phyloP scores from a whole-genome alignment of 2,797 vertebrate genomes.

The Aselliscus stoliczkanus region DNA sequence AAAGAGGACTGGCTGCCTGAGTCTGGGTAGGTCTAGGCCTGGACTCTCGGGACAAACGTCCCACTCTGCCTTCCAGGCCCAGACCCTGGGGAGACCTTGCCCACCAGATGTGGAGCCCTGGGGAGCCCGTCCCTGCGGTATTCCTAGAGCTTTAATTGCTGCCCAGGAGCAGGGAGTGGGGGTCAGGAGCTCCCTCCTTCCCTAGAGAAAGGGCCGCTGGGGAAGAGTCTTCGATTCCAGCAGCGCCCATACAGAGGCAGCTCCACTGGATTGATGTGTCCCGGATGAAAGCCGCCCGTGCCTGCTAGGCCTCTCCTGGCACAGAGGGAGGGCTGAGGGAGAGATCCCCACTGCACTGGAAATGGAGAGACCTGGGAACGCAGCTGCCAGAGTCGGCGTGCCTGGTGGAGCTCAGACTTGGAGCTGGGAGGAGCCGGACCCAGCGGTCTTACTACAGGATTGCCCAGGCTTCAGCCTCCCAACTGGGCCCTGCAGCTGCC shows the following conservation, averaged over 20 bases:
- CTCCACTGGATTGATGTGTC: neutral
- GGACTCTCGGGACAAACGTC: neutral
- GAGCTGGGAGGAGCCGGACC: neutral
- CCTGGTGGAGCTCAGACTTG: neutral
- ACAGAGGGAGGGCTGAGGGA: neutral
- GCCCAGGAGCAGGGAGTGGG: neutral
- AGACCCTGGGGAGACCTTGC: neutral
- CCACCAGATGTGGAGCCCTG: neutral
- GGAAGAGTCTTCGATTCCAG: neutral
- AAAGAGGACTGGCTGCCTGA: neutral
- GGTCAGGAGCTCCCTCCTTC: neutral
- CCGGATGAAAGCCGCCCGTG: neutral
- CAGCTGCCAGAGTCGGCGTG: neutral
- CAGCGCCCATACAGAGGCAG: neutral
- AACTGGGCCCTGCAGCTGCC: neutral
- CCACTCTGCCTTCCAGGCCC: neutral
- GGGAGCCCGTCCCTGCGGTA: neutral
- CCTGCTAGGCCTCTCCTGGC: neutral
- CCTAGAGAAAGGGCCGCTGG: neutral
- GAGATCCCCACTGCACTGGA: neutral
- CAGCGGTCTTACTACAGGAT: neutral
- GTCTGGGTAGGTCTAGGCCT: neutral
- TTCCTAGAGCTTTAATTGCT: neutral
- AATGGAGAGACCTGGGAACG: neutral
- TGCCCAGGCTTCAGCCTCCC: neutral